A percentile compares a stretch with the other conserved stretches of the same genome.
Conservation (phyloP, 2,797 vertebrate genomes). For the Chrosomus eos region DNA sequence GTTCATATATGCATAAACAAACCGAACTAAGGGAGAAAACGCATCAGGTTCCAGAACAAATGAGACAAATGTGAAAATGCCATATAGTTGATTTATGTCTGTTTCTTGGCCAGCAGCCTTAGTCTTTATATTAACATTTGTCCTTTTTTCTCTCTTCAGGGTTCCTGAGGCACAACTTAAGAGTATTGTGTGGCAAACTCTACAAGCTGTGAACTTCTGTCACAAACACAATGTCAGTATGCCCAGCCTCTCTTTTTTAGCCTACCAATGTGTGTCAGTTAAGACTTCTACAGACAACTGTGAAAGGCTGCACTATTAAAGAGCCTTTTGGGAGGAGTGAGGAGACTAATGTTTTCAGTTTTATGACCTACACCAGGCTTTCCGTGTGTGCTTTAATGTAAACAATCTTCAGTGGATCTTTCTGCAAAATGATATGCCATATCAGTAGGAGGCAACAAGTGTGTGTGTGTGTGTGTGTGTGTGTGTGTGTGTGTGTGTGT, state of each 20-base stretch:
- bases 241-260: background rate
- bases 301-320: background rate
- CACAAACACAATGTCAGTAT: conserved; percentile 88
- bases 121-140: conserved; percentile 7
- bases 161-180: conserved; percentile 90
- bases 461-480: too few relatives aligned
- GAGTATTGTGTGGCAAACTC: conserved; percentile 93
- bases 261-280: background rate
- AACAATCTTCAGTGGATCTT: too few relatives aligned
- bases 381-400: too few relatives aligned
- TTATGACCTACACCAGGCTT: background rate
- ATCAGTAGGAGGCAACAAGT: too few relatives aligned
- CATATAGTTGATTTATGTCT: background rate
- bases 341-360: background rate
- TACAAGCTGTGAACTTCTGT: conserved; percentile 97
- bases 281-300: background rate
- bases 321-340: background rate
- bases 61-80: background rate
- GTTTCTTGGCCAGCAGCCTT: background rate
- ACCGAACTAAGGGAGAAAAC: background rate
- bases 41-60: background rate
- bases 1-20: background rate
- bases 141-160: conserved; percentile 69
- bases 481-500: too few relatives aligned
- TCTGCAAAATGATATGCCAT: too few relatives aligned